These are phyloP conservation scores for Diachrysia chrysitis DNA, from an alignment of 2,888 invertebrate genomes.

Conservation along the genomic window DNA sequence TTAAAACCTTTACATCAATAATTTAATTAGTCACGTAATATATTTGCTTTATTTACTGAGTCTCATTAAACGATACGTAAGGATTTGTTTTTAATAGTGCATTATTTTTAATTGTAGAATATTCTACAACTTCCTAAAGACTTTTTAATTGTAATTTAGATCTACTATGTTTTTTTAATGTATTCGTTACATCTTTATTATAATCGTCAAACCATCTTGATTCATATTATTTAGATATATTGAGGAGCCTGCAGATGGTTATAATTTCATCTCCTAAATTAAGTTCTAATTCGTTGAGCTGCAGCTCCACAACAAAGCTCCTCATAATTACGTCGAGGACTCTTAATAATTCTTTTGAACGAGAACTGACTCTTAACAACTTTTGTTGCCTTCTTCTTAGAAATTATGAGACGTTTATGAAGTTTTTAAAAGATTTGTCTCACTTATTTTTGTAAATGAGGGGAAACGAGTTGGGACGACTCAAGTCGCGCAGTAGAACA, in stretches of 20 bases:
- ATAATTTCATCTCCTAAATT: conserved; percentile 12
- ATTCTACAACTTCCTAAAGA: too few relatives aligned
- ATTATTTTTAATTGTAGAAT: too few relatives aligned
- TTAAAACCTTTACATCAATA: background rate
- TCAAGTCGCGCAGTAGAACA: background rate
- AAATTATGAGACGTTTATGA: conserved; percentile 12
- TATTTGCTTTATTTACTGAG: background rate
- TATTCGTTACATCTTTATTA: background rate
- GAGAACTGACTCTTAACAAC: conserved; percentile 22
- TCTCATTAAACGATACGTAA: too few relatives aligned
- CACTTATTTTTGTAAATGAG: conserved; percentile 7
- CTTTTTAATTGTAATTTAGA: too few relatives aligned
- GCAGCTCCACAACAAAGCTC: conserved; percentile 23
- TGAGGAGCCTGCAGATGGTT: background rate
- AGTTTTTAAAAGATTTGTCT: conserved; percentile 4
- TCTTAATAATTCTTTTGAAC: conserved; percentile 41
- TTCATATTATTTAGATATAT: background rate
- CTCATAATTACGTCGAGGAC: conserved; percentile 24
- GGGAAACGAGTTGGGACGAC: background rate
- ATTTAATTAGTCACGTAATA: background rate
- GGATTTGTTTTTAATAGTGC: too few relatives aligned
- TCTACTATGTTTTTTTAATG: too few relatives aligned
- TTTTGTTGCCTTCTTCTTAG: conserved; percentile 22
- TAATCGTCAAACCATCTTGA: background rate
- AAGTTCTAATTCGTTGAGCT: conserved; percentile 12